Base-by-base conservation (phyloP, 2,113 vertebrate genomes). In the Dolichallabes microphthalmus region DNA sequence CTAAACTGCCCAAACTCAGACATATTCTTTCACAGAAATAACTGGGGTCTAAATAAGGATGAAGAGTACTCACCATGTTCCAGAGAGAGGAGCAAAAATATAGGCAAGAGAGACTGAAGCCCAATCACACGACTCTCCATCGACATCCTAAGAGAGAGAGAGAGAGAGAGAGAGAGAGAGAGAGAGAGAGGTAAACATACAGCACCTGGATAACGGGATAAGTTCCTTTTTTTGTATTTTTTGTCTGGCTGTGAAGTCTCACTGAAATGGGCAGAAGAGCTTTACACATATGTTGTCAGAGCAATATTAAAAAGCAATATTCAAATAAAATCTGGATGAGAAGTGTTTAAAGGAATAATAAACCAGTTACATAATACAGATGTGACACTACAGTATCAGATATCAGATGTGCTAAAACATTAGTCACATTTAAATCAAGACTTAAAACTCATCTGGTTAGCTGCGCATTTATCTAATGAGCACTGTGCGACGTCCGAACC, bases 1-100 rank as follows among this genome's bases (percentile, higher is more conserved):
- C 4, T 45, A 45, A 61, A 19, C 30, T 74, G 55, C n/a, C 7
- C n/a, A 64, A 85, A 7, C 12, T 14, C 64, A 45, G 25, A 12
- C 6, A 27, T 39, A 35, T 45, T 45, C 7, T 45, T 45, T 45
- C 45, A 45, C 45, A 45, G 25, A 58, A 17, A 57, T 20, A 58
- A 15, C 17, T 11, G 27, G 60, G 45, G 20, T 25, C n/a, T 52
- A 53, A 71, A 69, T 80, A 12, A 64, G 55, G 68, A 60, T n/a
- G 55, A 85, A 80, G 13, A 58, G 83, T 55, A 92, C 94, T 96
- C 80, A 96, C 96, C 93, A 86, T 93, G 88, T 58, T 91, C 84
- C 2, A 91, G 81, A 68, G 35, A 89, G 35, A 90, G 90, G 88
- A 76, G 93, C 86, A 14, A 94, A 88, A 68, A 91, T 77, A 92